Evolutionary conservation across 1,140 invertebrate species (phyloP).

Genomic region (Odontomachus brunneus): DNA sequence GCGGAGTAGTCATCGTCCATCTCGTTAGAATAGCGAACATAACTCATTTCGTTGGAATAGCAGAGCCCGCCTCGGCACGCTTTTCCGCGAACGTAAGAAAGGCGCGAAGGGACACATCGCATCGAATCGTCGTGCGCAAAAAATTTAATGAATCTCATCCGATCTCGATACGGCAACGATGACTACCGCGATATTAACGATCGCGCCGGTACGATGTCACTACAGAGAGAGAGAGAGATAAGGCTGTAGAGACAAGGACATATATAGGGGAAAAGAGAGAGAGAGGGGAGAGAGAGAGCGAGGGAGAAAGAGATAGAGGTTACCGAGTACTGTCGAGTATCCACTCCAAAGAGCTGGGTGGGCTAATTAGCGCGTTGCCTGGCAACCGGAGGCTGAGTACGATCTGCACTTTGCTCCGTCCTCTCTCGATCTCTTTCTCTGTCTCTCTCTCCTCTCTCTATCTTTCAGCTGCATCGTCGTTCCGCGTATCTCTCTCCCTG

Average conservation of each 20-base stretch:
- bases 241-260: slow-evolving; percentile 36
- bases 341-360: slow-evolving; percentile 85
- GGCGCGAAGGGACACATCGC: background rate
- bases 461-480: slow-evolving; percentile 2
- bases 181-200: slow-evolving; percentile 69
- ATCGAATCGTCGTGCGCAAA: background rate
- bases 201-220: slow-evolving; percentile 77
- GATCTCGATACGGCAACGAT: background rate
- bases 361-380: slow-evolving; percentile 86
- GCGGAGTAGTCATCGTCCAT: too few species aligned
- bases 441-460: slow-evolving; percentile 33
- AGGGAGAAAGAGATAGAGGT: slow-evolving; percentile 77
- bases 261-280: slow-evolving; percentile 60
- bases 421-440: slow-evolving; percentile 69
- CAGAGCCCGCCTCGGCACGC: background rate
- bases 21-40: too few species aligned
- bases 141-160: slow-evolving; percentile 1
- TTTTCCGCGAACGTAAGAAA: background rate
- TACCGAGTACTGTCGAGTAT: slow-evolving; percentile 84
- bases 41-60: background rate
- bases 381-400: slow-evolving; percentile 83
- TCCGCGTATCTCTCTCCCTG: slow-evolving; percentile 33
- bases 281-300: slow-evolving; percentile 67
- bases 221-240: slow-evolving; percentile 66
- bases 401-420: slow-evolving; percentile 81